These are phyloP conservation scores for Paedocypris sp. DNA, from an alignment of 2,113 vertebrate genomes.

Conservation along the genomic window DNA sequence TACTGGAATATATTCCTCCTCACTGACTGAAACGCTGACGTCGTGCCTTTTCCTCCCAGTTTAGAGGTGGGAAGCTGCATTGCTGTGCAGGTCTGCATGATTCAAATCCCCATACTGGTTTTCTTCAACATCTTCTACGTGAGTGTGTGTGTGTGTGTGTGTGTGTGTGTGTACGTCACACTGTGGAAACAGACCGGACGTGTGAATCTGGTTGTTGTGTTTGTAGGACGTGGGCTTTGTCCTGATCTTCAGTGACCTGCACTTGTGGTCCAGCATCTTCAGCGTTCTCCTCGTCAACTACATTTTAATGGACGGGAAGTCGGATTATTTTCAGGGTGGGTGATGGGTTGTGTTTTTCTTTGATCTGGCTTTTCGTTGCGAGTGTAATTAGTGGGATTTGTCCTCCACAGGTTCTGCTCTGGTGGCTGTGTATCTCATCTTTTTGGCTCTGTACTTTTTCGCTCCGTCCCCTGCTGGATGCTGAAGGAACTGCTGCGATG, in stretches of 20 bases:
- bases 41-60: conserved; percentile 44
- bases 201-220: too few relatives aligned
- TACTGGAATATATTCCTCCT: too few relatives aligned
- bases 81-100: conserved; percentile 83
- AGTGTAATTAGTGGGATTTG: too few relatives aligned
- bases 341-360: neutral
- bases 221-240: conserved; percentile 66
- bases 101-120: conserved; percentile 81
- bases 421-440: conserved; percentile 71
- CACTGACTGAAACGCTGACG: neutral
- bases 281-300: conserved; percentile 73
- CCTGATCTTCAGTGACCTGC: conserved; percentile 67
- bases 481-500: too few relatives aligned
- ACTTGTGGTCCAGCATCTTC: conserved; percentile 75
- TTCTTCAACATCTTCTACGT: conserved; percentile 78
- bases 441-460: conserved; percentile 67
- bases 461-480: conserved; percentile 67
- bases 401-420: conserved; percentile 65
- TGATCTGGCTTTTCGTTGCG: too few relatives aligned
- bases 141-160: conserved; percentile 46
- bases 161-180: too few relatives aligned
- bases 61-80: conserved; percentile 81
- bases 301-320: conserved; percentile 79
- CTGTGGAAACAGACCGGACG: too few relatives aligned
- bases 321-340: conserved; percentile 78